Conservation (phyloP, 2,888 invertebrate species). For the Keiferia lycopersicella region DNA sequence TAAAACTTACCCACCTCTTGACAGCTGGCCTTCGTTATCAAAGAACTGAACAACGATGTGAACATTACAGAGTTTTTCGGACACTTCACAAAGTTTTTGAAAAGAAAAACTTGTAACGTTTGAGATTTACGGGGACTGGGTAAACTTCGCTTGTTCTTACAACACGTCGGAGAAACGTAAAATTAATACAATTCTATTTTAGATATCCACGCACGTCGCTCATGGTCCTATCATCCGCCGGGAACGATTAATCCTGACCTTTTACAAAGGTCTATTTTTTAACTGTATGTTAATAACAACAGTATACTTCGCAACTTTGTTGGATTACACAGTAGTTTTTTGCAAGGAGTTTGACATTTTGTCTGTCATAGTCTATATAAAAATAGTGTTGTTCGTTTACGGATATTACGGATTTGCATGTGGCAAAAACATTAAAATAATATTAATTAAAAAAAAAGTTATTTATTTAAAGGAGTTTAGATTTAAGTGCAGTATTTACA, state of each 20-base stretch:
- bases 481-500: too few species aligned
- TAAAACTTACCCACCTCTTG: slow-evolving; percentile 89
- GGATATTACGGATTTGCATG: slow-evolving; percentile 3
- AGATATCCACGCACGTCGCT: slow-evolving; percentile 67
- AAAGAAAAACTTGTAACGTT: slow-evolving; percentile 54
- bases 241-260: slow-evolving; percentile 48
- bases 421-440: neutral
- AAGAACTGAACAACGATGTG: slow-evolving; percentile 82
- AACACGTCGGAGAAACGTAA: slow-evolving; percentile 71
- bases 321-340: slow-evolving; percentile 40
- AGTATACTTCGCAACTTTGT: slow-evolving; percentile 42
- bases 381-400: slow-evolving; percentile 41
- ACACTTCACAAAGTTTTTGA: slow-evolving; percentile 54
- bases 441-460: too few species aligned
- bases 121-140: slow-evolving; percentile 49
- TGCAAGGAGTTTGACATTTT: slow-evolving; percentile 47
- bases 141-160: slow-evolving; percentile 66
- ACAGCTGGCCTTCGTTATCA: slow-evolving; percentile 85
- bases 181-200: slow-evolving; percentile 77
- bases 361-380: slow-evolving; percentile 21
- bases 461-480: too few species aligned
- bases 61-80: slow-evolving; percentile 82
- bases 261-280: slow-evolving; percentile 40
- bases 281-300: slow-evolving; percentile 26
- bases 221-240: slow-evolving; percentile 66